These are phyloP conservation scores for Ifrita kowaldi DNA, from an alignment of 2,113 vertebrate genomes.

Conservation along the genomic window DNA sequence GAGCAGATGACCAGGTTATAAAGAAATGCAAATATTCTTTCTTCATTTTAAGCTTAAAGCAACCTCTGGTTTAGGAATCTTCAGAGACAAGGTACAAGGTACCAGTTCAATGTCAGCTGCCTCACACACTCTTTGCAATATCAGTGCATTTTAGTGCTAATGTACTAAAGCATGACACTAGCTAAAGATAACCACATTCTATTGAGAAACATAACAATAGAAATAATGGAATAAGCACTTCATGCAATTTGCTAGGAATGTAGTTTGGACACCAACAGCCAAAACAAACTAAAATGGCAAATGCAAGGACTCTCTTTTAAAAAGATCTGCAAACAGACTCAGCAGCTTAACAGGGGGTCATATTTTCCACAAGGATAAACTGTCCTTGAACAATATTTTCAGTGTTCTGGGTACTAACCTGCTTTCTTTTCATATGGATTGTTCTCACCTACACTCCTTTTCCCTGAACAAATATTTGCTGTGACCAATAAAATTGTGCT, in stretches of 20 bases:
- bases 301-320: conserved; percentile 65
- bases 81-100: not conserved
- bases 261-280: conserved; percentile 66
- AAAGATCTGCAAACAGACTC: conserved; percentile 63
- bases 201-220: conserved; percentile 67
- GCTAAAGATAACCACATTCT: conserved; percentile 65
- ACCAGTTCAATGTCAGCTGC: conserved; percentile 30
- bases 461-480: conserved; percentile 56
- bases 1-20: not conserved
- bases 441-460: conserved; percentile 26
- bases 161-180: conserved; percentile 41
- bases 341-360: conserved; percentile 50
- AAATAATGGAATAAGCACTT: conserved; percentile 69
- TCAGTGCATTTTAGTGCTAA: conserved; percentile 33
- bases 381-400: conserved; percentile 63
- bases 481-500: conserved; percentile 51
- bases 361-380: conserved; percentile 67
- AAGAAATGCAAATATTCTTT: conserved; percentile 31
- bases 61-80: not conserved
- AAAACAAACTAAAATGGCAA: conserved; percentile 70
- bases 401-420: conserved; percentile 5
- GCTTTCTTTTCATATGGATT: conserved; percentile 53
- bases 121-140: not conserved
- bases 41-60: conserved; percentile 21
- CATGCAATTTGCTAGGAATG: conserved; percentile 65